Base-by-base conservation (phyloP, 2,888 invertebrate genomes). In the Plagodis dolabraria region DNA sequence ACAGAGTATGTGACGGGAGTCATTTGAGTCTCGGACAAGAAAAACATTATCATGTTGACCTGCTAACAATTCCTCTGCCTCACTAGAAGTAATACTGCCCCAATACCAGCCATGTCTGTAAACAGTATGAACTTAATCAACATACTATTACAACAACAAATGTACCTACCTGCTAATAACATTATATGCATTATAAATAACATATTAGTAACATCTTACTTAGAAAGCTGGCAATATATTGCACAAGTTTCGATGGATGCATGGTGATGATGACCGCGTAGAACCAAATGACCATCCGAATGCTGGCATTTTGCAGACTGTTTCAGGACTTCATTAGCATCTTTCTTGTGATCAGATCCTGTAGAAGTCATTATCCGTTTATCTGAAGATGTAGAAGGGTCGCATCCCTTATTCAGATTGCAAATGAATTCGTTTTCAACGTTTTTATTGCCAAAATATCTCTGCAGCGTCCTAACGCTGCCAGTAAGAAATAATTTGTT, bases 11-110 rank as follows among this genome's bases (percentile, higher is more conserved):
- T 96, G 96, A 36, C 93, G 85, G n/a, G 85, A 87, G 71, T 96
- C 95, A 61, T 95, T 95, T 10, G 96, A 96, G 80, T 96, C 96
- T 67, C 96, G 87, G 2, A 96, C 95, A 68, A 96, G 90, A 79
- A 96, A 96, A 5, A 96, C 95, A 76, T 96, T 96, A 76, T 96
- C 96, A 66, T 95, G 94, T 78, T 95, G 95, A 61, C 95, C 94
- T 60, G 93, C 86, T 60, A 96, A 86, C 66, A 95, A 93, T 68
- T 94, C 93, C 76, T 96, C 96, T 10, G 96, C 96, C 76, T 96
- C 95, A 72, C 94, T 94, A 73, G 95, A 94, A 34, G 95, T 94
- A 69, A 96, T 94, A 38, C 95, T 95, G 57, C 96, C 96, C 96
- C 96, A 96, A 78, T 96, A 96, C 96, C 96, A 96, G 53, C 92